A percentile compares a stretch with the other conserved stretches of the same genome.
phyloP scores from a whole-genome alignment of 1,140 invertebrate genomes.

The Thaumatotibia leucotreta region DNA sequence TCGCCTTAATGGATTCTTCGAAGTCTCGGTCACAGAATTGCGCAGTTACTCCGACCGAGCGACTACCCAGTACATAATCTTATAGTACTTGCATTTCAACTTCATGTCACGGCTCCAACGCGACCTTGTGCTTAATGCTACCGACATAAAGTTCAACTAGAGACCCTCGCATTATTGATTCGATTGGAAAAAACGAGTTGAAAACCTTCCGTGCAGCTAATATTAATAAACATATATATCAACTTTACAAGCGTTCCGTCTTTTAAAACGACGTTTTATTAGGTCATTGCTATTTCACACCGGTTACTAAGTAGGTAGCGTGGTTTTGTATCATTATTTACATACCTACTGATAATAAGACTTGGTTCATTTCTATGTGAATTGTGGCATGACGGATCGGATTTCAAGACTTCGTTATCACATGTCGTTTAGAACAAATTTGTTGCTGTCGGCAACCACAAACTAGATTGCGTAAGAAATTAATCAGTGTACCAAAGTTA shows the following conservation, averaged over 20 bases:
- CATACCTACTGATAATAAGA: conserved; percentile 13
- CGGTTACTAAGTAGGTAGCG: neutral
- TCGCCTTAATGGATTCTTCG: conserved; percentile 50
- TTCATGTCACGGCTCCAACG: conserved; percentile 31
- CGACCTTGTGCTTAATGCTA: conserved; percentile 38
- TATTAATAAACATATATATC: neutral
- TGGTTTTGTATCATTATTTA: conserved; percentile 8
- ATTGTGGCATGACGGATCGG: conserved; percentile 12
- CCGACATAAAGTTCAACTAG: conserved; percentile 21
- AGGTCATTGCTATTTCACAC: conserved; percentile 7
- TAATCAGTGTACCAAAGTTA: conserved; percentile 13
- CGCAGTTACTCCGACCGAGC: conserved; percentile 44
- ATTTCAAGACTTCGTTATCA: conserved; percentile 18
- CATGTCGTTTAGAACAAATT: neutral
- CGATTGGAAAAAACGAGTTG: conserved; percentile 7
- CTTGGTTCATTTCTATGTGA: conserved; percentile 1
- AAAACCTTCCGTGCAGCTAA: conserved; percentile 1
- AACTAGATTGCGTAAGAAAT: neutral
- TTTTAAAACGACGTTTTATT: neutral
- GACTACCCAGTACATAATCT: conserved; percentile 32
- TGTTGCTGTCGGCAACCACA: conserved; percentile 3
- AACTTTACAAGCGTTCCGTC: neutral
- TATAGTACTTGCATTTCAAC: conserved; percentile 27
- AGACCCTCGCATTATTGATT: conserved; percentile 2
- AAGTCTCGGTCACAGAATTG: conserved; percentile 48